A percentile compares a stretch with the other conserved stretches of the same genome.
These are phyloP conservation scores for Pristionchus entomophagus DNA, from an alignment of 2,888 invertebrate genomes.

Conservation along the genomic window DNA sequence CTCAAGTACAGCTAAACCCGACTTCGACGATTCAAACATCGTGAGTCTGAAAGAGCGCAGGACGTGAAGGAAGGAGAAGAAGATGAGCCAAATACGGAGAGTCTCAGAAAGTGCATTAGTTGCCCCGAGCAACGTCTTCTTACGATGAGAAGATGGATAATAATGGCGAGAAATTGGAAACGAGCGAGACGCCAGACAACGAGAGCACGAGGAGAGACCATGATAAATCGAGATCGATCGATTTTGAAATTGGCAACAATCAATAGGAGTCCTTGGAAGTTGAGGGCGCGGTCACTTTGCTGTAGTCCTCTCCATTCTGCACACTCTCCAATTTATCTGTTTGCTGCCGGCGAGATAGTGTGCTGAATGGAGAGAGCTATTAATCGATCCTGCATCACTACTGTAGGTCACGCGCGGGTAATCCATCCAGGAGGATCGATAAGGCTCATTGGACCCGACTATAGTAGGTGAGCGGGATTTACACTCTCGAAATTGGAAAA, in stretches of 20 bases:
- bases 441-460: too few relatives aligned
- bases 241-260: neutral
- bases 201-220: neutral
- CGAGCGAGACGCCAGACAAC: neutral
- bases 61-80: neutral
- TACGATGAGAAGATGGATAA: neutral
- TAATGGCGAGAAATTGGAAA: neutral
- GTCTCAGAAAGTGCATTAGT: neutral
- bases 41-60: neutral
- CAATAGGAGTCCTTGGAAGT: neutral
- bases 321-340: too few relatives aligned
- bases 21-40: too few relatives aligned
- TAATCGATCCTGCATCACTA: too few relatives aligned
- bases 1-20: too few relatives aligned
- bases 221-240: neutral
- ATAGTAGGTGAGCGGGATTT: too few relatives aligned
- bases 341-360: too few relatives aligned
- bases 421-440: too few relatives aligned
- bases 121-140: conserved; percentile 13
- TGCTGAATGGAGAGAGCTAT: too few relatives aligned
- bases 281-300: neutral
- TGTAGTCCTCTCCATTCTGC: too few relatives aligned
- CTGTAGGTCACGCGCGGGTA: too few relatives aligned
- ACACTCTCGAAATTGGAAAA: neutral
- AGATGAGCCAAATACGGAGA: neutral